Conservation (phyloP, 1,140 invertebrate genomes). For the Nomia melanderi region DNA sequence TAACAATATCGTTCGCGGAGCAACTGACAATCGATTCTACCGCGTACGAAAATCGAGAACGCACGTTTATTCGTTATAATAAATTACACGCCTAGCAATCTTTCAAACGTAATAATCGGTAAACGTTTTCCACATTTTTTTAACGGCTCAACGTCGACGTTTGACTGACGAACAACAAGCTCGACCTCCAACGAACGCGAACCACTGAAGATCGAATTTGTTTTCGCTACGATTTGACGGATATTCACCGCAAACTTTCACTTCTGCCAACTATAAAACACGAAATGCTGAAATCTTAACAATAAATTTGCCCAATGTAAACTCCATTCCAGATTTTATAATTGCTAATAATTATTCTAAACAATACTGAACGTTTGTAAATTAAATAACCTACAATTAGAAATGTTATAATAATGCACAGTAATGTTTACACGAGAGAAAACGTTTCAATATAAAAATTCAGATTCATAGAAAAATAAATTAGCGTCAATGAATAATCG, state of each 20-base stretch:
- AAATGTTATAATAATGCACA: too few species aligned
- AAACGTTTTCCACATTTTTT: background rate
- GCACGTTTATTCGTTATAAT: background rate
- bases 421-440: too few species aligned
- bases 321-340: too few species aligned
- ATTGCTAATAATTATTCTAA: too few species aligned
- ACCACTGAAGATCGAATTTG: conserved; percentile 10
- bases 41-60: background rate
- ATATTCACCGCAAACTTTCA: background rate
- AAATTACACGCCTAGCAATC: background rate
- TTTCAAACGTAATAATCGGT: background rate
- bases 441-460: too few species aligned
- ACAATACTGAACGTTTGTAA: too few species aligned
- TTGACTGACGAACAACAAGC: too few species aligned
- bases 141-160: background rate
- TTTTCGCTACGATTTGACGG: background rate
- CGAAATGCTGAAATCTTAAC: background rate
- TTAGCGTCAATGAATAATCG: too few species aligned
- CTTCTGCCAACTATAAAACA: background rate
- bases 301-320: too few species aligned
- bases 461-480: too few species aligned
- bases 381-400: too few species aligned
- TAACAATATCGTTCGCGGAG: background rate
- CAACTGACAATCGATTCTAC: conserved; percentile 8
- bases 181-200: background rate